Percentiles rank a stretch among this genome's conserved stretches.
Evolutionary conservation across 2,888 invertebrate species (phyloP).

Genomic region (Tetropium fuscum): DNA sequence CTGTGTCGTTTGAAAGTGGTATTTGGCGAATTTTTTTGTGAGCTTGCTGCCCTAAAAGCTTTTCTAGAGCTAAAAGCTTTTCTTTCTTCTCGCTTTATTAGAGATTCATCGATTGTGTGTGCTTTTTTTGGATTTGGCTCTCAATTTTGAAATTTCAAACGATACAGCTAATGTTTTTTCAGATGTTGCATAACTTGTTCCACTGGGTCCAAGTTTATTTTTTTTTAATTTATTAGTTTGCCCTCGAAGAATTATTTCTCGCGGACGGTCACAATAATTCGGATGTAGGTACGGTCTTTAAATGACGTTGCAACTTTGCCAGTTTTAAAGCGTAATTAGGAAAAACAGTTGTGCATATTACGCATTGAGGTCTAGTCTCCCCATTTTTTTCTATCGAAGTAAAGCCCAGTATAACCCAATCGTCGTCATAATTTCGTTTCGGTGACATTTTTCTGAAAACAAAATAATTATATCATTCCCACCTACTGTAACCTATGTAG

Average conservation of each 20-base stretch:
- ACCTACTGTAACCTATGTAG: no score
- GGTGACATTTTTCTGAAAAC: conserved; percentile 24
- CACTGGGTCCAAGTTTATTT: conserved; percentile 32
- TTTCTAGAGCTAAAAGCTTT: conserved; percentile 30
- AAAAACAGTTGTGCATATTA: conserved; percentile 41
- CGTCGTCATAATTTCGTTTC: conserved; percentile 33
- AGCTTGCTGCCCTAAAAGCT: conserved; percentile 24
- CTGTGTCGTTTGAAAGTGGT: conserved; percentile 38
- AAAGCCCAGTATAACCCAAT: conserved; percentile 44
- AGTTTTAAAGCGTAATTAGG: conserved; percentile 38
- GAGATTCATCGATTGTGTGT: conserved; percentile 32
- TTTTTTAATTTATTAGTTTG: conserved; percentile 36
- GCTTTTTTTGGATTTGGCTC: conserved; percentile 38
- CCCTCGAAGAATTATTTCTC: conserved; percentile 42
- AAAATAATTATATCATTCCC: conserved; percentile 27
- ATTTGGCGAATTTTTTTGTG: conserved; percentile 38
- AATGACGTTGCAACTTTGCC: conserved; percentile 40
- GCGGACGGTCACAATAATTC: conserved; percentile 36
- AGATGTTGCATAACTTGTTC: conserved; percentile 25
- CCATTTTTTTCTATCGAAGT: conserved; percentile 38
- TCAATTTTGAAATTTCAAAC: conserved; percentile 39
- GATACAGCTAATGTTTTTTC: conserved; percentile 35
- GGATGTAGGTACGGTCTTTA: conserved; percentile 42
- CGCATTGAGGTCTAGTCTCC: conserved; percentile 42
- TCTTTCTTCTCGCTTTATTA: conserved; percentile 36